These are phyloP conservation scores for Hylaeus anthracinus DNA, from an alignment of 1,140 invertebrate genomes.

Conservation along the genomic window DNA sequence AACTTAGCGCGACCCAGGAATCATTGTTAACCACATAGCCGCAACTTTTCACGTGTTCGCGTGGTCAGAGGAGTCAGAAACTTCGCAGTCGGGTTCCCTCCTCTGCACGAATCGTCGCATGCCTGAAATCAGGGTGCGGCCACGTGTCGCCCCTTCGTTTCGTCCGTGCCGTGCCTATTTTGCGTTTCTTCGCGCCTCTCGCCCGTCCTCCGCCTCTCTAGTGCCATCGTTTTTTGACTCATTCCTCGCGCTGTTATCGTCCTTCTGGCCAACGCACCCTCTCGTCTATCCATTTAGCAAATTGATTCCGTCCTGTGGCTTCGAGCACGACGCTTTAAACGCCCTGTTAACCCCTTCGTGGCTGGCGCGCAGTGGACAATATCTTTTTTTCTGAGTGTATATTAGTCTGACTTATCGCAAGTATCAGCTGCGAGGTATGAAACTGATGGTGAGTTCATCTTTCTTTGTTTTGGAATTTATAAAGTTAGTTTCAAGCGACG, in stretches of 20 bases:
- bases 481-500: too few species aligned
- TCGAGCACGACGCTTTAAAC: background rate
- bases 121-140: conserved; percentile 68
- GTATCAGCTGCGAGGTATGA: too few species aligned
- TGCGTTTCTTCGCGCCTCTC: conserved; percentile 30
- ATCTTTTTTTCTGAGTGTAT: too few species aligned
- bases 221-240: conserved; percentile 16
- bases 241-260: background rate
- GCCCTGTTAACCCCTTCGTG: background rate
- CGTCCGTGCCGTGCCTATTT: conserved; percentile 5
- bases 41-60: conserved; percentile 35
- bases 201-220: background rate
- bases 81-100: conserved; percentile 41
- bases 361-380: too few species aligned
- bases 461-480: too few species aligned
- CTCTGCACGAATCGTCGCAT: conserved; percentile 52
- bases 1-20: conserved; percentile 38
- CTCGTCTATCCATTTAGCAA: conserved; percentile 64
- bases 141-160: conserved; percentile 25
- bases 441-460: too few species aligned
- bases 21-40: conserved; percentile 48
- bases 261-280: conserved; percentile 13
- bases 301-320: conserved; percentile 64
- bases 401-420: too few species aligned
- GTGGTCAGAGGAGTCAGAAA: conserved; percentile 39